Conservation (phyloP, 2,113 vertebrate genomes). For the Psilopsiagon aurifrons region DNA sequence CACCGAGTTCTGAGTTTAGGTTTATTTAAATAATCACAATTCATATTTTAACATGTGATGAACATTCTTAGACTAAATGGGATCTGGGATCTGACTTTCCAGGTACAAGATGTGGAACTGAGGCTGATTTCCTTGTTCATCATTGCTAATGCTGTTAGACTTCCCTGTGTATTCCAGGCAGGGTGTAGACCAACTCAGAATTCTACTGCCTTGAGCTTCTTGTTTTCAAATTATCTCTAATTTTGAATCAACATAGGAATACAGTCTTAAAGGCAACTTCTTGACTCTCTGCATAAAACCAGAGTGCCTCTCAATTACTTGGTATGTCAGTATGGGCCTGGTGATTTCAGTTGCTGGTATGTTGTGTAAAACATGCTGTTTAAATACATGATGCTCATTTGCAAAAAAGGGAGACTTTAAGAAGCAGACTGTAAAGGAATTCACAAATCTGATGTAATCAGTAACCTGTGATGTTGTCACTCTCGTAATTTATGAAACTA, state of each 20-base stretch:
- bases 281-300: background rate
- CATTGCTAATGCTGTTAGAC: background rate
- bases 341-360: background rate
- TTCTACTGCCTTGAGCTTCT: background rate
- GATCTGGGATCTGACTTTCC: background rate
- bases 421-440: background rate
- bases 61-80: background rate
- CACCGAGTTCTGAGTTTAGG: background rate
- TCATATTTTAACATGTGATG: background rate
- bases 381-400: background rate
- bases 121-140: background rate
- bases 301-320: background rate
- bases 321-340: background rate
- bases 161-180: background rate
- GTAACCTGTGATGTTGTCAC: background rate
- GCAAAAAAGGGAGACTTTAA: background rate
- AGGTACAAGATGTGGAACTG: background rate
- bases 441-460: background rate
- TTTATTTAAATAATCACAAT: background rate
- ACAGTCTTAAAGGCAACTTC: background rate
- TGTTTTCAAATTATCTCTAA: background rate
- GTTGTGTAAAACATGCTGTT: background rate
- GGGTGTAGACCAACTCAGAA: background rate
- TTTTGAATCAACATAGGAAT: background rate
- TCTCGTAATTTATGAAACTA: background rate